phyloP scores from a whole-genome alignment of 2,797 vertebrate species.

The Sciurus carolinensis region DNA sequence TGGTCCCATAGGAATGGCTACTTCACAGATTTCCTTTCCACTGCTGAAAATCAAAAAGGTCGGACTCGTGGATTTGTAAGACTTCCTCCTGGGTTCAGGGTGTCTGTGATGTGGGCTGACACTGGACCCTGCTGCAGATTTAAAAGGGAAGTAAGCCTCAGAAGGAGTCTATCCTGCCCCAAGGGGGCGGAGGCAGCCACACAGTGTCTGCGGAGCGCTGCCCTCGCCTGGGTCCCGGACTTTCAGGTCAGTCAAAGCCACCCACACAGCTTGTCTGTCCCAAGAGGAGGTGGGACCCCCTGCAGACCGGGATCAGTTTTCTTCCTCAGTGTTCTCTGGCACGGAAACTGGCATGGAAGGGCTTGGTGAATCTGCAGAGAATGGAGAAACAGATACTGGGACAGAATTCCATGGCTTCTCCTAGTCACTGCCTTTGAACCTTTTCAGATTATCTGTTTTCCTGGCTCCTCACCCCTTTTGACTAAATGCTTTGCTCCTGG shows the following conservation, averaged over 20 bases:
- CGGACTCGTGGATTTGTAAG: background rate
- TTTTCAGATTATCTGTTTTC: slow-evolving; percentile 20
- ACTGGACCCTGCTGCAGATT: background rate
- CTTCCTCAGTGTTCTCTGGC: background rate
- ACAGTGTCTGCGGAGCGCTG: background rate
- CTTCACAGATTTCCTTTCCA: background rate
- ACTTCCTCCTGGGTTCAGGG: background rate
- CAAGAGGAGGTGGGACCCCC: background rate
- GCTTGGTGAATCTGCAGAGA: background rate
- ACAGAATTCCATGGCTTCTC: background rate
- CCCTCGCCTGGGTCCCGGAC: background rate
- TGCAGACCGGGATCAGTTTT: background rate
- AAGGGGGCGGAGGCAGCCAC: background rate
- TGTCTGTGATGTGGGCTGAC: background rate
- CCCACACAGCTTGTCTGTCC: background rate
- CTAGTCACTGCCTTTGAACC: background rate
- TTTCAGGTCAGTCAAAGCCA: background rate
- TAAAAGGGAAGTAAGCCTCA: background rate
- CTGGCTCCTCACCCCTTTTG: slow-evolving; percentile 54
- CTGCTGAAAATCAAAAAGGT: background rate
- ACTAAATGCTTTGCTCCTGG: slow-evolving; percentile 45
- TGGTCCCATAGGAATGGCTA: fast-evolving
- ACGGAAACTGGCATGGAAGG: background rate
- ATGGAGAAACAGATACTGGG: background rate
- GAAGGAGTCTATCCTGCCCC: background rate